phyloP scores from a whole-genome alignment of 2,888 invertebrate genomes.

The Trichopoda pennipes region DNA sequence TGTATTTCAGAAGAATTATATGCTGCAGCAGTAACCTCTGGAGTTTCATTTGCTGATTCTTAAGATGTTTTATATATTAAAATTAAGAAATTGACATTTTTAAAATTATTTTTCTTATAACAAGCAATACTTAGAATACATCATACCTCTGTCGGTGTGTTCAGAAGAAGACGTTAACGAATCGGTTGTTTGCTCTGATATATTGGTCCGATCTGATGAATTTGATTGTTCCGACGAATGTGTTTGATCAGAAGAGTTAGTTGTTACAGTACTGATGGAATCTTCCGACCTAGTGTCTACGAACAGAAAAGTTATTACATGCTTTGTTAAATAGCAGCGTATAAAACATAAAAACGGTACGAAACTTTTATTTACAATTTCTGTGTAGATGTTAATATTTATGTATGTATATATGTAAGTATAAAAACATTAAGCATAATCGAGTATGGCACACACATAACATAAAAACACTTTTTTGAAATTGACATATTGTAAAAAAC shows the following conservation, averaged over 20 bases:
- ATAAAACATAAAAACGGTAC: background rate
- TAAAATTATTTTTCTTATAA: background rate
- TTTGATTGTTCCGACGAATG: slow-evolving; percentile 34
- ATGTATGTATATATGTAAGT: no score
- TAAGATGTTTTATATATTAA: background rate
- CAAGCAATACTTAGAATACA: background rate
- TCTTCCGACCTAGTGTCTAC: slow-evolving; percentile 46
- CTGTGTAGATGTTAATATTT: no score
- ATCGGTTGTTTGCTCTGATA: slow-evolving; percentile 24
- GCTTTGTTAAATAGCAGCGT: background rate
- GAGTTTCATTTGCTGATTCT: slow-evolving; percentile 1
- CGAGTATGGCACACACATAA: background rate
- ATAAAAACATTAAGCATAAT: no score
- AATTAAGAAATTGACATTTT: background rate
- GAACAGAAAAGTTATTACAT: background rate
- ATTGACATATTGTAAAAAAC: background rate
- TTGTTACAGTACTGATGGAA: slow-evolving; percentile 22
- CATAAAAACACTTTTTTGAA: background rate
- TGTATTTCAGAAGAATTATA: slow-evolving; percentile 2
- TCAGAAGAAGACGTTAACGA: slow-evolving; percentile 20
- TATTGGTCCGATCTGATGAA: slow-evolving; percentile 27
- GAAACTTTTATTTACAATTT: no score
- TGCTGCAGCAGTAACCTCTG: background rate
- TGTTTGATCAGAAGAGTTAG: slow-evolving; percentile 34
- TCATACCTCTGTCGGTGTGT: slow-evolving; percentile 39